Base-by-base conservation (phyloP, 2,888 invertebrate genomes). In the Sarcophaga carnaria region DNA sequence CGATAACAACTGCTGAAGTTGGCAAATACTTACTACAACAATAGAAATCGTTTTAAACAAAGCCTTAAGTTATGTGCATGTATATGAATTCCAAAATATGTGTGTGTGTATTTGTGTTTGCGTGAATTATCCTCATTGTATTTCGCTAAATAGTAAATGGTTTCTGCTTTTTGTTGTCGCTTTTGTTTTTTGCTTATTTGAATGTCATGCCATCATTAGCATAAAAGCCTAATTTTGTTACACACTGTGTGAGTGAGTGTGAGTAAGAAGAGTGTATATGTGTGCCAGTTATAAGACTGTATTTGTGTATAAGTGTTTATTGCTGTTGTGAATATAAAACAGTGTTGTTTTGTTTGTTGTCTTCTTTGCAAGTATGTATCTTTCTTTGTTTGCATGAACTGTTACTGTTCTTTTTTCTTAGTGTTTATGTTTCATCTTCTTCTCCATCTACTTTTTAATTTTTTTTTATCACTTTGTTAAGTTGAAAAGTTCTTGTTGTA, bases 151-250 rank as follows among this genome's bases (percentile, higher is more conserved):
- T n/a, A 22, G 62, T 70, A 69, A 78, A 60, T 69, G 67, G 59
- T 64, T 54, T 49, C 5, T 62, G 45, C 60, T 62, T 69, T 62
- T 70, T 78, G 14, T 45, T 45, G 45, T 74, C 64, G 37, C 45
- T 75, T 49, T 37, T 70, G 27, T 66, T 70, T 69, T 69, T 70
- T 22, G 54, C 54, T 54, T 67, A 54, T 69, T 86, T 77, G 37
- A 83, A 80, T 80, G 54, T 83, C 54, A 54, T 54, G 54, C 54
- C 54, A 54, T 54, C 86, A 80, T 86, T 86, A 86, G 77, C 80
- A 83, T 83, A 83, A 86, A 80, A 69, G 62, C 76, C 71, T 47
- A 80, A 77, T 66, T 80, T 70, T 59, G 62, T 70, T 78, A 70
- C 74, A 69, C 45, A 54, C 17, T 14, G 3, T 54, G 54, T 14